These are phyloP conservation scores for Napeogenes inachia DNA, from an alignment of 2,888 invertebrate genomes.

Conservation along the genomic window DNA sequence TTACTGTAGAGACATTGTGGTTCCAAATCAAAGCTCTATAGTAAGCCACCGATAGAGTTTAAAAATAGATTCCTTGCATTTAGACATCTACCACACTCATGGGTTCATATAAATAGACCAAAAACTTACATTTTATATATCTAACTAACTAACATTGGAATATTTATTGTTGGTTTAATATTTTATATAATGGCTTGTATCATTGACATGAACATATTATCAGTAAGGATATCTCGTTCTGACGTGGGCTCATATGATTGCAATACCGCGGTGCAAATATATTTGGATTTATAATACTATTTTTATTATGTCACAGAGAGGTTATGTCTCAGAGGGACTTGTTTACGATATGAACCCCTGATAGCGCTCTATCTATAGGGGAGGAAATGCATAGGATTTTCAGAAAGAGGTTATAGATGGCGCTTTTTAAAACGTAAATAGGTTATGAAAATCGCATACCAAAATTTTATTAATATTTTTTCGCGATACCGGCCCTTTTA, in stretches of 20 bases:
- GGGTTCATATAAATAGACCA: conserved; percentile 4
- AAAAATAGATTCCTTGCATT: conserved; percentile 60
- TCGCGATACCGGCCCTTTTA: neutral
- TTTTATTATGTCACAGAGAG: conserved; percentile 20
- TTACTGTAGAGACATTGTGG: conserved; percentile 3
- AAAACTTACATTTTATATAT: neutral
- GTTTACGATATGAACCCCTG: conserved; percentile 22
- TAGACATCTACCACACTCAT: conserved; percentile 19
- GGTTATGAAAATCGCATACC: conserved; percentile 16
- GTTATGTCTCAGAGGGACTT: conserved; percentile 28
- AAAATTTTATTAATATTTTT: neutral
- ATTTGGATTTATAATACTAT: conserved; percentile 2
- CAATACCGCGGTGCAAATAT: conserved; percentile 6
- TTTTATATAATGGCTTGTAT: neutral
- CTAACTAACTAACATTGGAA: neutral
- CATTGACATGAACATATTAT: neutral
- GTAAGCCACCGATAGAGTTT: conserved; percentile 61
- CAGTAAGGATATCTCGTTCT: conserved; percentile 9
- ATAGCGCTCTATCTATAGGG: conserved; percentile 8
- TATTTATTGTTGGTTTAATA: neutral
- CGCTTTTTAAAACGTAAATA: conserved; percentile 29
- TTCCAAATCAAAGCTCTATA: conserved; percentile 52
- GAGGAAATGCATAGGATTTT: conserved; percentile 8
- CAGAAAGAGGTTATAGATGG: conserved; percentile 30
- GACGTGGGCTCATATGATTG: conserved; percentile 24